Percentiles rank a stretch among this genome's conserved stretches.
Conservation (phyloP, 2,113 vertebrate species). For the Engystomops pustulosus region DNA sequence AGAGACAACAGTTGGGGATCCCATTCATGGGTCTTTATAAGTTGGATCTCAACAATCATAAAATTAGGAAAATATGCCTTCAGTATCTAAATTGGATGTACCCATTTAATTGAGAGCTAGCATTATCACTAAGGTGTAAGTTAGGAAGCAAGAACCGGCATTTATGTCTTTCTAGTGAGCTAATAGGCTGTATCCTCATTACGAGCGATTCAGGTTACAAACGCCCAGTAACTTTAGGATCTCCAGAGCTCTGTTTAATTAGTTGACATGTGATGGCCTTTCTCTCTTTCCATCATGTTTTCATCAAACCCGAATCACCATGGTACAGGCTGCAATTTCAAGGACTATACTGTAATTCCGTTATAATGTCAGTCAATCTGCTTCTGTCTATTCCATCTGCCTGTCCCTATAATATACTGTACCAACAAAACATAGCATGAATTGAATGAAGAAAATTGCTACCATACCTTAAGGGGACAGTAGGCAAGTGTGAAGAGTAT, state of each 20-base stretch:
- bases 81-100: no score
- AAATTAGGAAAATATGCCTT: no score
- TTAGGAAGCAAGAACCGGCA: not conserved
- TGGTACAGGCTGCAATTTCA: slow-evolving; percentile 62
- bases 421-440: slow-evolving; percentile 62
- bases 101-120: not conserved
- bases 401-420: slow-evolving; percentile 62
- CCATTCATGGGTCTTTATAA: no score
- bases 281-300: slow-evolving; percentile 50
- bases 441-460: slow-evolving; percentile 57
- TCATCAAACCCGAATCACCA: slow-evolving; percentile 52
- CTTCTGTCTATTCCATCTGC: slow-evolving; percentile 61
- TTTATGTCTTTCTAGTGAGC: not conserved
- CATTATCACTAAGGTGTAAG: not conserved
- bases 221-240: slow-evolving; percentile 17
- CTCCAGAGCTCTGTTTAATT: slow-evolving; percentile 53
- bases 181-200: not conserved
- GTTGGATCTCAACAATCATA: no score
- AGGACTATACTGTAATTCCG: slow-evolving; percentile 61
- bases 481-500: slow-evolving; percentile 60
- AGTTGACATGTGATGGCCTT: slow-evolving; percentile 46
- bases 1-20: no score
- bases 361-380: slow-evolving; percentile 65
- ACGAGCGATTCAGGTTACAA: not conserved
- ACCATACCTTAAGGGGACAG: slow-evolving; percentile 50